Conservation (phyloP, 1,140 invertebrate genomes). For the Kradibia gibbosae region DNA sequence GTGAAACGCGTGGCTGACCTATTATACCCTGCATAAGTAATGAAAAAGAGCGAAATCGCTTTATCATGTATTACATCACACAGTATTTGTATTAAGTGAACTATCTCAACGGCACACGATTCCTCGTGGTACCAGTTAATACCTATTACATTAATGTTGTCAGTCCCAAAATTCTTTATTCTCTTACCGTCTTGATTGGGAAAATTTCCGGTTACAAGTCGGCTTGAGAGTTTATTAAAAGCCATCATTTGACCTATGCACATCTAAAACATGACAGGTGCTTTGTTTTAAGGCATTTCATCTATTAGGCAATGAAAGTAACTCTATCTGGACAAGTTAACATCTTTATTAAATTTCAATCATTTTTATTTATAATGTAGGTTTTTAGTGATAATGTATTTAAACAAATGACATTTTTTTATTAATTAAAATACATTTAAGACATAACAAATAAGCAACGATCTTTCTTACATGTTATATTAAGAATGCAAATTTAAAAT, state of each 20-base stretch:
- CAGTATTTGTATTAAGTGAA: constrained; percentile 56
- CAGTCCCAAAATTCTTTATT: neutral
- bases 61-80: constrained; percentile 56
- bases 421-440: too few relatives aligned
- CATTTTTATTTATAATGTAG: too few relatives aligned
- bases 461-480: too few relatives aligned
- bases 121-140: constrained; percentile 14
- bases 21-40: neutral
- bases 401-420: too few relatives aligned
- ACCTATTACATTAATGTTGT: neutral
- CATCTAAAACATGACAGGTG: neutral
- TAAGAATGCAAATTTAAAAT: too few relatives aligned
- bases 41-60: constrained; percentile 55
- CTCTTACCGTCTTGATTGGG: neutral
- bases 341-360: too few relatives aligned
- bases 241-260: neutral
- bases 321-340: neutral
- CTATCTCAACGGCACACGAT: constrained; percentile 50
- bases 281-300: neutral
- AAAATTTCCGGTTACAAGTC: neutral
- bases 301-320: neutral
- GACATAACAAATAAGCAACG: too few relatives aligned
- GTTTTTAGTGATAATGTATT: too few relatives aligned
- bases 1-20: neutral
- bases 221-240: neutral